phyloP scores from a whole-genome alignment of 2,797 vertebrate species.

The Nyctibius grandis region DNA sequence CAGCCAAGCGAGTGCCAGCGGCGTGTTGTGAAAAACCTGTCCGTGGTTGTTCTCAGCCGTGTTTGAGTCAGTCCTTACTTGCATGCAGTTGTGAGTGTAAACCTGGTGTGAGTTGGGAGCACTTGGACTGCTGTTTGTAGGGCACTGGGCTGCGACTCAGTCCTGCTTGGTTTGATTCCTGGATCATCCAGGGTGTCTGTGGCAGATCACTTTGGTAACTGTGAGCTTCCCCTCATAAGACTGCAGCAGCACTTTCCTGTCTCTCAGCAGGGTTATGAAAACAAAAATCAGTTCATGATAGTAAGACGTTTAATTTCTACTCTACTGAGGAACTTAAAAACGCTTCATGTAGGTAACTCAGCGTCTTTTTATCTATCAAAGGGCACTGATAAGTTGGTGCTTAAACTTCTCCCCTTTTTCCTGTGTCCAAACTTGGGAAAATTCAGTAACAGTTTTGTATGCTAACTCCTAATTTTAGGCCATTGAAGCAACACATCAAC shows the following conservation, averaged over 20 bases:
- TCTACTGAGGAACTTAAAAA: not conserved
- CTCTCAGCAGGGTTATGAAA: not conserved
- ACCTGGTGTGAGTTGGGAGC: not conserved
- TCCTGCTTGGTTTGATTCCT: not conserved
- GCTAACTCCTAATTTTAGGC: not conserved
- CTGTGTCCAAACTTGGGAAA: not conserved
- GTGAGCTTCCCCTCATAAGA: not conserved
- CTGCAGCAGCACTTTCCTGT: not conserved
- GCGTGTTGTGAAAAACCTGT: not conserved
- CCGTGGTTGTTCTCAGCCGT: rapidly evolving
- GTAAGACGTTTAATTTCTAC: not conserved
- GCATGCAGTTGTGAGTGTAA: not conserved
- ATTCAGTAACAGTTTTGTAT: not conserved
- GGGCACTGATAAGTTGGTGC: not conserved
- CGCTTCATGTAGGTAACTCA: not conserved
- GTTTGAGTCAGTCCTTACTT: not conserved
- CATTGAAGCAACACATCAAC: not conserved
- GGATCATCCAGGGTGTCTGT: not conserved
- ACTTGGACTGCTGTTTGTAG: not conserved
- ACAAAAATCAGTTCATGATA: not conserved
- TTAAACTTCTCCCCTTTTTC: not conserved
- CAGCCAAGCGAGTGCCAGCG: not conserved
- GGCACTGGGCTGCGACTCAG: rapidly evolving
- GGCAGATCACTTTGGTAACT: not conserved
- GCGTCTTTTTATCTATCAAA: not conserved